Base-by-base conservation (phyloP, 2,888 invertebrate genomes). In the Eristalis tenax region DNA sequence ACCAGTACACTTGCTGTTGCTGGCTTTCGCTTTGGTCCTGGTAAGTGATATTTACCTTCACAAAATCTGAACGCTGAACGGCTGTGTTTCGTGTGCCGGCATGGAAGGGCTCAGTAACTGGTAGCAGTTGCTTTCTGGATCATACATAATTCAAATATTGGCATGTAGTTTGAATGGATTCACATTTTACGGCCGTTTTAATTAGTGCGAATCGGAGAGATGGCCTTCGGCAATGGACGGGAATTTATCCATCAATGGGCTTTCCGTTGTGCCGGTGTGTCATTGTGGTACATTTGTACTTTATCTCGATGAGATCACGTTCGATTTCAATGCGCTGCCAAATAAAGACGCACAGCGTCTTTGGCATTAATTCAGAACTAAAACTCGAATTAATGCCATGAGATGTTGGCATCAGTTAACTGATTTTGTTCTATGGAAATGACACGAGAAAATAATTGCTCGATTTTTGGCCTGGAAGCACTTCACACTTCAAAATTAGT, bases 141-240 rank as follows among this genome's bases (percentile, higher is more conserved):
- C 50, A 50, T 50, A 18, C 35, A 56, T 68, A 50, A 69, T 32
- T 69, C 63, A 77, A 69, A 77, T 35, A 32, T 57, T 28, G 64
- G 35, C 59, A 32, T 32, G 32, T 32, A 10, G 23, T 23, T n/a
- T 26, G 10, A 18, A 10, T 18, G 22, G 32, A 38, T 38, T 35
- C 15, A 61, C 28, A 23, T 50, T 68, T 35, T 61, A 68, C 13
- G 68, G 18, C 43, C 32, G 22, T 26, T 61, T 61, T 76, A 68
- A 76, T 76, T 68, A 69, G 43, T 50, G 59, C 35, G 38, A 75
- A 71, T 38, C 28, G 11, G 8, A 10, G 35, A 18, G 32, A 56
- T 38, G 38, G 38, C 38, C 13, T 13, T 38, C 38, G 38, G 38
- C n/a, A 50, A 50, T 50, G 5, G 18, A 8, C 8, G 18, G 4